Base-by-base conservation (phyloP, 2,888 invertebrate species). In the Cerceris rybyensis region DNA sequence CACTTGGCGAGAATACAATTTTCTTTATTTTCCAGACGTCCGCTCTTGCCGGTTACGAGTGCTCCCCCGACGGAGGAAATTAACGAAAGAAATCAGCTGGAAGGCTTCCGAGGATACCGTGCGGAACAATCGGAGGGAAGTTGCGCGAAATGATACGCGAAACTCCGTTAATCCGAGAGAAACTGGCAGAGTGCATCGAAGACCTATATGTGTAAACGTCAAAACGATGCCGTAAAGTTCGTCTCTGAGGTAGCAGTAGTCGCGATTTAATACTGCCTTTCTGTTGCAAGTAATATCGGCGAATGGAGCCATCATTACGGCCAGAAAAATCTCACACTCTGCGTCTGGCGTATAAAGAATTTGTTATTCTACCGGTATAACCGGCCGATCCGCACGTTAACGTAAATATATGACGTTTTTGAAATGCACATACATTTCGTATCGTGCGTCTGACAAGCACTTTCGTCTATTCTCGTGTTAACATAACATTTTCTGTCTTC, bases 311-410 rank as follows among this genome's bases (percentile, higher is more conserved):
- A 57, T 63, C 59, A 78, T 78, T 75, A 65, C 61, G 28, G 46
- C 39, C 71, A 68, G 66, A 70, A 69, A 80, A 83, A 77, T 54
- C 50, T 42, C 61, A 54, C 41, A 8, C 52, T 41, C 58, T 66
- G 67, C 66, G 61, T 41, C 43, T 73, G 83, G 66, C 80, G 68
- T 63, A 70, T 83, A 70, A 78, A 78, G 73, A 70, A 80, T 83
- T 81, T 66, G 78, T 81, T 83, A 83, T 83, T 75, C 68, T 68
- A 49, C 50, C 60, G 58, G 75, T 81, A 83, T 83, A 83, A 69
- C 74, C 59, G 64, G 65, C 55, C 14, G 63, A 78, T 72, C 66
- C 70, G 58, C 54, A 57, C 17, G 61, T 68, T 69, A 39, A 65
- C 73, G 59, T 73, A 66, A 70, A 77, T 64, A 74, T 57, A 50